These are phyloP conservation scores for Microcebus ravelobensis DNA, from an alignment of 2,113 vertebrate genomes.

Conservation along the genomic window DNA sequence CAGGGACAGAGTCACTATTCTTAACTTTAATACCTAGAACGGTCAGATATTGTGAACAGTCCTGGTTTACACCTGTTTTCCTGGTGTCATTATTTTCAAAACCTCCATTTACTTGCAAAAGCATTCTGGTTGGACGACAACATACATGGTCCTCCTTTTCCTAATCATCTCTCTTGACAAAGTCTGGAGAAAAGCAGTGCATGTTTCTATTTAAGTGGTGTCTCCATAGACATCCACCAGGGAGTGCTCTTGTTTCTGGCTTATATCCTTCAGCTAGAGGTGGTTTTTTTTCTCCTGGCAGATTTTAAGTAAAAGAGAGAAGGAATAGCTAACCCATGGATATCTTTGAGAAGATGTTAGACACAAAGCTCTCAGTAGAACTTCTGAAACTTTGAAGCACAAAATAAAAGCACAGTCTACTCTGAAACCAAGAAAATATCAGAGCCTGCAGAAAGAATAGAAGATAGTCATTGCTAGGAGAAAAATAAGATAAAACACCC, in stretches of 20 bases:
- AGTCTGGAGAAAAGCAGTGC: not conserved
- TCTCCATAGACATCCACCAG: not conserved
- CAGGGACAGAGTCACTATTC: not conserved
- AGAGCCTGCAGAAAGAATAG: not conserved
- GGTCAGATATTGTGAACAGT: not conserved
- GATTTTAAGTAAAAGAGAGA: not conserved
- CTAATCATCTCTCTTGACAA: not conserved
- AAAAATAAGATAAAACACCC: not conserved
- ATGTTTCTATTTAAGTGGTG: not conserved
- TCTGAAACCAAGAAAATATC: slow-evolving; percentile 8
- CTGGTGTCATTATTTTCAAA: not conserved
- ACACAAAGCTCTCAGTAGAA: not conserved
- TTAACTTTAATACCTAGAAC: not conserved
- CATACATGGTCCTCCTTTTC: not conserved
- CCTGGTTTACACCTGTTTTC: not conserved
- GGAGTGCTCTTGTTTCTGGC: slow-evolving; percentile 63
- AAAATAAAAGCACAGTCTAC: not conserved
- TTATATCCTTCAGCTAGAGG: not conserved
- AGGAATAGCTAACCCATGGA: not conserved
- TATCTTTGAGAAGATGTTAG: not conserved
- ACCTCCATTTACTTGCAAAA: not conserved
- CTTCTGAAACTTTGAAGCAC: slow-evolving; percentile 12
- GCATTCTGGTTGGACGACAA: not conserved
- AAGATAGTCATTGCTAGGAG: not conserved
- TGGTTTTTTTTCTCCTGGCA: slow-evolving; percentile 5